Evolutionary conservation across 1,140 invertebrate genomes (phyloP).

Genomic region (Drosophila repleta): DNA sequence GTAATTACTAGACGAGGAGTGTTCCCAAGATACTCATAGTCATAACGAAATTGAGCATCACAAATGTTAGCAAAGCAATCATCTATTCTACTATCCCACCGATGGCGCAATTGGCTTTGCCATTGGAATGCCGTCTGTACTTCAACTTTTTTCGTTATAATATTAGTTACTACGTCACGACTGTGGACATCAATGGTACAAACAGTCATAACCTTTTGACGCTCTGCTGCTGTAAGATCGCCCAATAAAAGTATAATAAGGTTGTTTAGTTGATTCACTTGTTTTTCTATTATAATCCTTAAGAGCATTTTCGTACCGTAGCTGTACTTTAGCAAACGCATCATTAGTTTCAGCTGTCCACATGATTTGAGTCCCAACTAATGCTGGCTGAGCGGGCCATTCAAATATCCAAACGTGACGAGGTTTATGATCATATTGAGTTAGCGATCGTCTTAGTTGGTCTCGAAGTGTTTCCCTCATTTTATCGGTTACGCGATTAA

Average conservation of each 20-base stretch:
- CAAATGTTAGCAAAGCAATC: slow-evolving; percentile 97
- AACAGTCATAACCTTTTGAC: slow-evolving; percentile 97
- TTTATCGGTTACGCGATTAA: slow-evolving; percentile 92
- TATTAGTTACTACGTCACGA: slow-evolving; percentile 93
- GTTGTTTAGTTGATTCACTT: slow-evolving; percentile 91
- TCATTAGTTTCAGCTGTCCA: slow-evolving; percentile 97
- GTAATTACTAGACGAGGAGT: slow-evolving; percentile 92
- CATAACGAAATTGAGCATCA: slow-evolving; percentile 94
- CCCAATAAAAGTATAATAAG: slow-evolving; percentile 92
- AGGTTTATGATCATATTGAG: slow-evolving; percentile 94
- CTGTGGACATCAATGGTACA: slow-evolving; percentile 97
- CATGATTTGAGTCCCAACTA: slow-evolving; percentile 97
- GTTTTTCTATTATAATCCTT: slow-evolving; percentile 97
- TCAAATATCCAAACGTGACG: slow-evolving; percentile 96
- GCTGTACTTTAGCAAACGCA: slow-evolving; percentile 94
- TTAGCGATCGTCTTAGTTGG: slow-evolving; percentile 91
- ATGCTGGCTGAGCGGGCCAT: slow-evolving; percentile 92
- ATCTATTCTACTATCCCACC: slow-evolving; percentile 92
- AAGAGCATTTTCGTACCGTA: slow-evolving; percentile 95
- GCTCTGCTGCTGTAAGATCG: slow-evolving; percentile 91
- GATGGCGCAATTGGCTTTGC: slow-evolving; percentile 95
- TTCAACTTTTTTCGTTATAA: slow-evolving; percentile 93
- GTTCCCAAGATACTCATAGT: slow-evolving; percentile 97
- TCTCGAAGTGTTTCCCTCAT: slow-evolving; percentile 92
- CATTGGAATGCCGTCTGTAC: slow-evolving; percentile 93